phyloP scores from a whole-genome alignment of 2,888 invertebrate genomes.

The Brenthis hecate region DNA sequence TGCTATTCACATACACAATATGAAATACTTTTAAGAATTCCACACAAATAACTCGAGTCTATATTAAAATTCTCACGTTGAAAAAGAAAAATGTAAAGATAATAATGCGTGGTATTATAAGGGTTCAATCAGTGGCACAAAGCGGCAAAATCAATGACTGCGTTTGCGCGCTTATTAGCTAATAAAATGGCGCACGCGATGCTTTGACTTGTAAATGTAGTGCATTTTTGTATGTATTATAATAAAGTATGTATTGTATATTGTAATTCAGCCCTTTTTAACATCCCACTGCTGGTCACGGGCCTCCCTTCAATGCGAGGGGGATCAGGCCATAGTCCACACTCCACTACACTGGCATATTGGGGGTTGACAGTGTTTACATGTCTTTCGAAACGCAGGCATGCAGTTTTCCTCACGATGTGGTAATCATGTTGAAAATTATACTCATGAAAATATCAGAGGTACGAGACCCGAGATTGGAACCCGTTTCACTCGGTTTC shows the following conservation, averaged over 20 bases:
- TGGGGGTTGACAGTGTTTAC: no score
- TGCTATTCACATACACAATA: not conserved
- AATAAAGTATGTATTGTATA: no score
- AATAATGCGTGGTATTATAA: conserved; percentile 33
- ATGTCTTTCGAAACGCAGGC: no score
- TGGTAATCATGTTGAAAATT: not conserved
- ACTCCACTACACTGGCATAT: no score
- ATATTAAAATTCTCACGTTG: conserved; percentile 37
- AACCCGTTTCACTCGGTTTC: no score
- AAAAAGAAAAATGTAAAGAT: conserved; percentile 21
- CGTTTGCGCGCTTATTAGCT: conserved; percentile 56
- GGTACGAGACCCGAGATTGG: no score
- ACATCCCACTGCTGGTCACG: no score
- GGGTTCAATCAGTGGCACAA: conserved; percentile 53
- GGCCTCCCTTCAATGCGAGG: no score
- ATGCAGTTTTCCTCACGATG: not conserved
- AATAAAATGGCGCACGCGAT: conserved; percentile 65
- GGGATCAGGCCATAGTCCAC: no score
- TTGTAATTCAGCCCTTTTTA: no score
- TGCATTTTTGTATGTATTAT: no score
- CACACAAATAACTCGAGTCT: conserved; percentile 20
- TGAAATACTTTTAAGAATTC: conserved; percentile 16
- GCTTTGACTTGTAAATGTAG: conserved; percentile 26
- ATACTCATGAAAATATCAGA: no score
- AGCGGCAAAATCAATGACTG: conserved; percentile 57